Percentiles rank a stretch among this genome's conserved stretches.
phyloP scores from a whole-genome alignment of 2,888 invertebrate species.

The Drosophila prostipennis region DNA sequence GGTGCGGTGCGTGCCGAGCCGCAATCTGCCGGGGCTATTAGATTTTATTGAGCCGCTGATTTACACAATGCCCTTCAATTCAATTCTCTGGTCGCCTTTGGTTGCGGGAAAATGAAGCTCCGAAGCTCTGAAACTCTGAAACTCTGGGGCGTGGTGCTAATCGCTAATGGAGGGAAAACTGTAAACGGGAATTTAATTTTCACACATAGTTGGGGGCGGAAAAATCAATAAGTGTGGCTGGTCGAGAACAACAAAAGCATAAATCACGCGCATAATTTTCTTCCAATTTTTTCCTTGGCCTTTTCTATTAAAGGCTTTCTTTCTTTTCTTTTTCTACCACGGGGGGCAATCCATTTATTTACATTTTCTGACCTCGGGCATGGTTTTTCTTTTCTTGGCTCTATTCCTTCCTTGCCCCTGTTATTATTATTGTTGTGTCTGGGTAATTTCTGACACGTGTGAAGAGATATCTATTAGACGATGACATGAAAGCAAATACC shows the following conservation, averaged over 20 bases:
- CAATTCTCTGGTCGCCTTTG: constrained; percentile 53
- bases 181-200: constrained; percentile 73
- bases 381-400: not conserved
- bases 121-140: not conserved
- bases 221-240: constrained; percentile 62
- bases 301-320: constrained; percentile 48
- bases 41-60: constrained; percentile 79
- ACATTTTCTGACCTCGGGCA: constrained; percentile 69
- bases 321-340: constrained; percentile 2
- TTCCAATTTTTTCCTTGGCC: constrained; percentile 50
- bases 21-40: constrained; percentile 74
- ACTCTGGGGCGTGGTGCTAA: constrained; percentile 9
- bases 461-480: constrained; percentile 66
- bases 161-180: constrained; percentile 30
- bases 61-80: constrained; percentile 75
- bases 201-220: constrained; percentile 59
- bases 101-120: not conserved
- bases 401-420: constrained; percentile 7
- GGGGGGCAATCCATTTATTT: constrained; percentile 59
- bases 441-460: constrained; percentile 70
- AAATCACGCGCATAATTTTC: constrained; percentile 72
- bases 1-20: constrained; percentile 64
- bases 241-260: constrained; percentile 48
- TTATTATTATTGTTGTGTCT: constrained; percentile 35
- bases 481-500: constrained; percentile 46